These are phyloP conservation scores for Colossoma macropomum DNA, from an alignment of 2,113 vertebrate species.

Conservation along the genomic window DNA sequence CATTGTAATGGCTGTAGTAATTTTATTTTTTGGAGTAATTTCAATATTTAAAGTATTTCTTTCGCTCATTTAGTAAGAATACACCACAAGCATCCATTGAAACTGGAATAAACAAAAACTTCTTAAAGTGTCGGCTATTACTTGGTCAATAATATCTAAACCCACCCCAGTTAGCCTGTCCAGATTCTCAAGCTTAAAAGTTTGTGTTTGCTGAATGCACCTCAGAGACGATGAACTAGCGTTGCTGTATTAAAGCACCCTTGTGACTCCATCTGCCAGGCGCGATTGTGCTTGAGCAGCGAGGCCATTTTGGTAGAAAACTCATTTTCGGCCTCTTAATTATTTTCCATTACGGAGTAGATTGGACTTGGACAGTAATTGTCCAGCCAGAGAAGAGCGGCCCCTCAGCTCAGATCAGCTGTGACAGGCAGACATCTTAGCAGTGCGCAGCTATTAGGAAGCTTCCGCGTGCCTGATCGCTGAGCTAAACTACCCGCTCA, in stretches of 20 bases:
- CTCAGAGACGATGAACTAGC: conserved; percentile 94
- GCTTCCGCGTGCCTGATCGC: conserved; percentile 91
- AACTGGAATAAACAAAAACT: too few relatives aligned
- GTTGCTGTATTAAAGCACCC: conserved; percentile 93
- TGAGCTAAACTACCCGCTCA: conserved; percentile 71
- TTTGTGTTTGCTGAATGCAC: conserved; percentile 85
- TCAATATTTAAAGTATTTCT: too few relatives aligned
- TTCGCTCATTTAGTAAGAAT: too few relatives aligned
- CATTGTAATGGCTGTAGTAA: too few relatives aligned
- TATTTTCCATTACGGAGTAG: conserved; percentile 99
- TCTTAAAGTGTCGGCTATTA: background rate
- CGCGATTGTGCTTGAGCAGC: conserved; percentile 93
- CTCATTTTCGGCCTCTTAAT: conserved; percentile 99
- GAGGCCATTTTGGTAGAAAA: conserved; percentile 98
- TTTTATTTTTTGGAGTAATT: too few relatives aligned
- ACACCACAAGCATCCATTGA: too few relatives aligned
- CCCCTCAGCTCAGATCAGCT: conserved; percentile 96
- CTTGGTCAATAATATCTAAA: background rate
- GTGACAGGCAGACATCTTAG: conserved; percentile 96
- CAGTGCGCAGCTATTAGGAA: conserved; percentile 91
- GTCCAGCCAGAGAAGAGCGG: conserved; percentile 88
- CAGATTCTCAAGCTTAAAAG: conserved; percentile 70
- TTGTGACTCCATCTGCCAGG: conserved; percentile 89
- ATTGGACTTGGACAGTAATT: conserved; percentile 99
- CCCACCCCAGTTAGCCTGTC: background rate